Base-by-base conservation (phyloP, 2,113 vertebrate species). In the human region DNA sequence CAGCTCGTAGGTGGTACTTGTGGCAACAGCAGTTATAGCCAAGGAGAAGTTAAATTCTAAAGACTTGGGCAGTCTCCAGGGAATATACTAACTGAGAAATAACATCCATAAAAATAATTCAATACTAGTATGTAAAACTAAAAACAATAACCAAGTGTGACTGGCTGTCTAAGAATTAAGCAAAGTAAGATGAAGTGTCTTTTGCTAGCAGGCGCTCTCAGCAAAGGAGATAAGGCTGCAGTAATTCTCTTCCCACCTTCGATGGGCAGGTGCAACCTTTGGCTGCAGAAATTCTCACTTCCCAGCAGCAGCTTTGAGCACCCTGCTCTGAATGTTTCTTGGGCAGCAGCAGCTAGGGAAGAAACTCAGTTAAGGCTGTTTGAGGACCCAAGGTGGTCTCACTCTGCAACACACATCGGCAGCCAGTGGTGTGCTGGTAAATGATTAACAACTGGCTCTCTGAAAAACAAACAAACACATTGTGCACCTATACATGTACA, bases 51-150 rank as follows among this genome's bases (percentile, higher is more conserved):
- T 95, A 38, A 98, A 81, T 93, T 52, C 97, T 76, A 43, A 91
- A 97, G 93, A 85, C 88, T 89, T 96, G 66, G 13, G 16, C 72
- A 45, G 43, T 95, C 97, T 91, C 97, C n/a, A 35, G 95, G 95
- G 97, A 97, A 35, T 68, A 92, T 3, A 2, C 84, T 98, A 98
- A 98, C 98, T 97, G 98, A 98, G 97, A 97, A 98, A 98, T 98
- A 98, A 88, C 93, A 97, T 95, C 96, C 97, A 96, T 97, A 97
- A 97, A 97, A 97, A 96, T 97, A 98, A 97, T 96, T 95, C 96
- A 96, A 61, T 98, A 96, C 92, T 94, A 70, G 96, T 97, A 68
- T 91, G 40, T 98, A 98, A 95, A 98, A 95, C 84, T 97, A 89
- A 97, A 98, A 98, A 90, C 96, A 98, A 75, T 98, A 98, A 98